Evolutionary conservation across 2,888 invertebrate genomes (phyloP), one percentile per base, ranked within the genome.

Genomic region (Andrena minutula): DNA sequence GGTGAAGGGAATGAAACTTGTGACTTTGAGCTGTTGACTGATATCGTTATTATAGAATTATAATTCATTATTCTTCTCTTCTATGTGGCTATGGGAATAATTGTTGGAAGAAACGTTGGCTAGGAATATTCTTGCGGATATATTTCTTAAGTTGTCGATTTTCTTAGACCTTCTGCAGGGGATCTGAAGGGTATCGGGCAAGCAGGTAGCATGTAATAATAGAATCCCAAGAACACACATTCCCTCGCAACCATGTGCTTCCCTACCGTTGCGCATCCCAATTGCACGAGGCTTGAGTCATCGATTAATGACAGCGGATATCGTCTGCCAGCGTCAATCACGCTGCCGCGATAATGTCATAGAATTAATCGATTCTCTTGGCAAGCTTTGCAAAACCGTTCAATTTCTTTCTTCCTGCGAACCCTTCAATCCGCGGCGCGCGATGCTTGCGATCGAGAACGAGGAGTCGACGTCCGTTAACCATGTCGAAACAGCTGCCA

Each of bases 301-400:
- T 30, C 51, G 63, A 72, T 72, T 51, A 70, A 70, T 41, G 71
- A 47, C n/a, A 16, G 30, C 58, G 58, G 32, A 32, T 35, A 53
- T 53, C 12, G 23, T 20, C 8, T 12, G 28, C 10, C n/a, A 6
- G 53, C 20, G 73, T 56, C 35, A 68, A 68, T 70, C 58, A 47
- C 1, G 10, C 30, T 70, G 20, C 32, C 23, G 30, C 4, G 28
- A 49, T 69, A 70, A 74, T 70, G 23, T n/a, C n/a, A 28, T 47
- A 32, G 23, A 69, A 74, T 74, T 30, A 56, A 74, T 74, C 47
- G 70, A 32, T 58, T 32, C 41, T 16, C 35, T 10, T 8, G 7
- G 35, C 64, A 7, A 56, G 56, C 23, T 56, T 23, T 56, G 49
- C 30, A 28, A 35, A 69, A n/a, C 68, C 7, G 47, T 35, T 16